Evolutionary conservation across 2,888 invertebrate species (phyloP).

Genomic region (Gastrophysa polygoni): DNA sequence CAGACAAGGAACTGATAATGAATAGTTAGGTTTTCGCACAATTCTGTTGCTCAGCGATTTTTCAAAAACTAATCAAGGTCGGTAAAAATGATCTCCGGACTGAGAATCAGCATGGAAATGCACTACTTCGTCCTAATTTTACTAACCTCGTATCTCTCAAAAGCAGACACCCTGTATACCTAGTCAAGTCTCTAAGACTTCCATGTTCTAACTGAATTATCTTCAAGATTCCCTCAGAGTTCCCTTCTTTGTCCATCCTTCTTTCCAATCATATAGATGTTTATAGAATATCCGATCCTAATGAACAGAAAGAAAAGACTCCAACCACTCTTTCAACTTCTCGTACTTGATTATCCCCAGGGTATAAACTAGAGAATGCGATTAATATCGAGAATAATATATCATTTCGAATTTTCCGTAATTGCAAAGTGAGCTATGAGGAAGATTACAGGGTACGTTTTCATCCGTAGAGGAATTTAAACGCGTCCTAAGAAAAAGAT

Average conservation of each 20-base stretch:
- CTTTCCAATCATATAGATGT: background rate
- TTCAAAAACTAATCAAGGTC: too few species aligned
- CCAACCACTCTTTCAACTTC: too few species aligned
- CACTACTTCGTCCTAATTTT: too few species aligned
- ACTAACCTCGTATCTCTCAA: too few species aligned
- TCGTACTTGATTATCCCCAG: background rate
- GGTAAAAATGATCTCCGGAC: too few species aligned
- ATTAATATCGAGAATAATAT: background rate
- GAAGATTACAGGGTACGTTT: background rate
- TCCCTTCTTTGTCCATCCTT: too few species aligned
- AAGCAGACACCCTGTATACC: too few species aligned
- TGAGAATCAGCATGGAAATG: too few species aligned
- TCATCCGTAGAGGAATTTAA: background rate
- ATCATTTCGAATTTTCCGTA: background rate
- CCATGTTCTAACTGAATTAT: background rate
- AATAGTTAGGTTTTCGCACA: too few species aligned
- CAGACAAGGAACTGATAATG: too few species aligned
- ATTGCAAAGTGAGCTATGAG: background rate
- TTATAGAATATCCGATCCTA: background rate
- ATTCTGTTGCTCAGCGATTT: too few species aligned
- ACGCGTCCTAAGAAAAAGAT: background rate
- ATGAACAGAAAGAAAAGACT: background rate
- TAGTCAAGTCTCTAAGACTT: too few species aligned
- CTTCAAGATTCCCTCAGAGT: background rate
- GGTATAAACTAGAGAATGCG: background rate